A percentile compares a stretch with the other conserved stretches of the same genome.
These are phyloP conservation scores for Crioceris asparagi DNA, from an alignment of 2,888 invertebrate species.

Conservation along the genomic window DNA sequence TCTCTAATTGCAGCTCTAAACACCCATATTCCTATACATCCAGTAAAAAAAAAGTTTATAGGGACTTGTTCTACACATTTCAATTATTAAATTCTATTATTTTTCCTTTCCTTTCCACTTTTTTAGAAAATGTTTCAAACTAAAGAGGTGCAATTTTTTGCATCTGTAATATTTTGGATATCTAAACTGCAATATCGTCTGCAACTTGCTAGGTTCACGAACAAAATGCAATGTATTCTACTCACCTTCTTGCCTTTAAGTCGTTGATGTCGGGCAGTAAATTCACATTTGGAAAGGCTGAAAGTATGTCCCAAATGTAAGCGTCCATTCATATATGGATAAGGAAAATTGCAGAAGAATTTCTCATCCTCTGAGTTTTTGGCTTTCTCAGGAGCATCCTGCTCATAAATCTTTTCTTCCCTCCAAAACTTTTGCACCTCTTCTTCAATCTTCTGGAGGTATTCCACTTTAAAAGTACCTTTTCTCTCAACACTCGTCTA, in stretches of 20 bases:
- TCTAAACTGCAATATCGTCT: too few species aligned
- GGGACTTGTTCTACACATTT: too few species aligned
- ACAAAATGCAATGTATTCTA: too few species aligned
- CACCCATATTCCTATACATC: too few species aligned
- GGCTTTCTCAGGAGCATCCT: slow-evolving; percentile 59
- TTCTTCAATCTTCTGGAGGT: slow-evolving; percentile 79
- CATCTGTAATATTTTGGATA: too few species aligned
- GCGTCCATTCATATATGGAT: slow-evolving; percentile 98
- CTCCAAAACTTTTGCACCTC: slow-evolving; percentile 84
- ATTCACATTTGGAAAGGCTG: slow-evolving; percentile 96
- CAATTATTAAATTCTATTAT: too few species aligned
- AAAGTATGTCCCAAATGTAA: slow-evolving; percentile 97
- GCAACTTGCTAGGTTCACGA: too few species aligned
- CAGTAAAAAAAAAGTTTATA: too few species aligned
- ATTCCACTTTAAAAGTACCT: slow-evolving; percentile 93
- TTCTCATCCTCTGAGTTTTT: slow-evolving; percentile 59
- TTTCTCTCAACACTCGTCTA: slow-evolving; percentile 53
- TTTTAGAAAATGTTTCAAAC: too few species aligned
- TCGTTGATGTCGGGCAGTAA: slow-evolving; percentile 85
- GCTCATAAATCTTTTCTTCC: slow-evolving; percentile 64
- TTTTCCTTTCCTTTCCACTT: too few species aligned
- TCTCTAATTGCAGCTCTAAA: too few species aligned
- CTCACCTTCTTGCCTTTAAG: slow-evolving; percentile 68
- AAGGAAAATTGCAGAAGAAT: slow-evolving; percentile 91
- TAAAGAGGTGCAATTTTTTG: too few species aligned